Base-by-base conservation (phyloP, 2,113 vertebrate species). In the Copsychus sechellarum region DNA sequence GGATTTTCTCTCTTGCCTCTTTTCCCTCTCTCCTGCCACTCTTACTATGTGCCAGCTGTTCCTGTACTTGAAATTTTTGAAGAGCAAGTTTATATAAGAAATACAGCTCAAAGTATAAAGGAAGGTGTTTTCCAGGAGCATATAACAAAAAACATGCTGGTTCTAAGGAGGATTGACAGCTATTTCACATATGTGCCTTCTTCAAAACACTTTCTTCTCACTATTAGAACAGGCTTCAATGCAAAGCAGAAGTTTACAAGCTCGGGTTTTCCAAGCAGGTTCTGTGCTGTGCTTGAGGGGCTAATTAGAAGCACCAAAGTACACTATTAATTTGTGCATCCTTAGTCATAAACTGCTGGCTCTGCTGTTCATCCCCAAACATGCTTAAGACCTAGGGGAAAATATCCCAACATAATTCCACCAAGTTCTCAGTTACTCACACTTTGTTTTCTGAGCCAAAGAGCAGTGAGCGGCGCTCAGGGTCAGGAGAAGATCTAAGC, bases 281-380 rank as follows among this genome's bases (percentile, higher is more conserved):
- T 88, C 58, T 90, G 34, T 66, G 36, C 42, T 67, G 21, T 60
- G 73, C 67, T 87, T 58, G 47, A 93, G 38, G 74, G 58, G 43
- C 67, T 92, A 95, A 90, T 95, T 94, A 86, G 51, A 93, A 92
- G 66, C 19, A 83, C 47, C 17, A 88, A 93, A 91, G 69, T 31
- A 77, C 11, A 38, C 58, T 80, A 83, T 67, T 92, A 73, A 58
- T 82, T 70, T 88, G 67, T 74, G 51, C 81, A 73, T 73, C 64
- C 81, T 80, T 28, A 90, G 58, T 66, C 28, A 65, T 33, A 85
- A 88, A 90, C 47, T 90, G 33, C 67, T 88, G 80, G 45, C 45
- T 90, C 67, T 76, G 33, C 64, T 94, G 24, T 33, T 91, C 56
- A 65, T 38, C 19, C 38, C 47, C 56, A 83, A 70, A 29, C 50